A percentile compares a stretch with the other conserved stretches of the same genome.
Evolutionary conservation across 2,888 invertebrate genomes (phyloP).

Genomic region (Agrilus mali): DNA sequence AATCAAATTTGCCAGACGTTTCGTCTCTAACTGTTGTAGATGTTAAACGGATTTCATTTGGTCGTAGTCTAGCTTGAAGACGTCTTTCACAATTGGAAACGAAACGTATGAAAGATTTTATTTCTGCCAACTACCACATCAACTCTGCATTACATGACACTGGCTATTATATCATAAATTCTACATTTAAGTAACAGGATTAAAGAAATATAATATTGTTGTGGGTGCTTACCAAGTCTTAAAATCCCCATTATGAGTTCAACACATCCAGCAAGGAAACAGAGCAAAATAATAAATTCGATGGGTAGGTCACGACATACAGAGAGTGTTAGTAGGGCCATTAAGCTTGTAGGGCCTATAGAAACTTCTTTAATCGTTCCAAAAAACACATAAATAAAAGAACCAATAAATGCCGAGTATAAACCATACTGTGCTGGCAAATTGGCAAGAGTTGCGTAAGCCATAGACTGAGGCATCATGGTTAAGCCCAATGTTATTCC

Average conservation of each 20-base stretch:
- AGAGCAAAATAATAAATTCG: constrained; percentile 61
- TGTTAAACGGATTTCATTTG: background rate
- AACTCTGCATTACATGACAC: no score
- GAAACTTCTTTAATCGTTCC: constrained; percentile 81
- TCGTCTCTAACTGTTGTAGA: no score
- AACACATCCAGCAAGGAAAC: constrained; percentile 65
- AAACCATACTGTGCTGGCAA: constrained; percentile 83
- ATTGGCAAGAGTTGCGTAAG: constrained; percentile 77
- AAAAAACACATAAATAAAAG: constrained; percentile 74
- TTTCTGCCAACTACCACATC: no score
- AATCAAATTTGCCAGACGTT: no score
- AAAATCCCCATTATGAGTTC: constrained; percentile 71
- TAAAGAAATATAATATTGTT: background rate
- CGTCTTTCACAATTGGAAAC: background rate
- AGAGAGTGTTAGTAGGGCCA: constrained; percentile 74
- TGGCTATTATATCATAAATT: no score
- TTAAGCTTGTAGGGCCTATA: constrained; percentile 87
- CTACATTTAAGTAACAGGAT: background rate
- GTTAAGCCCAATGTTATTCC: constrained; percentile 83
- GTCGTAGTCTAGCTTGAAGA: background rate
- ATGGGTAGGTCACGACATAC: constrained; percentile 55
- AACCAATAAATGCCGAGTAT: constrained; percentile 83
- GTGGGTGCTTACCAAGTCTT: constrained; percentile 50
- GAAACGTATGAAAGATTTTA: no score
- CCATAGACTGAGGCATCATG: constrained; percentile 87